phyloP scores from a whole-genome alignment of 2,113 vertebrate species.

The Stegostoma tigrinum region DNA sequence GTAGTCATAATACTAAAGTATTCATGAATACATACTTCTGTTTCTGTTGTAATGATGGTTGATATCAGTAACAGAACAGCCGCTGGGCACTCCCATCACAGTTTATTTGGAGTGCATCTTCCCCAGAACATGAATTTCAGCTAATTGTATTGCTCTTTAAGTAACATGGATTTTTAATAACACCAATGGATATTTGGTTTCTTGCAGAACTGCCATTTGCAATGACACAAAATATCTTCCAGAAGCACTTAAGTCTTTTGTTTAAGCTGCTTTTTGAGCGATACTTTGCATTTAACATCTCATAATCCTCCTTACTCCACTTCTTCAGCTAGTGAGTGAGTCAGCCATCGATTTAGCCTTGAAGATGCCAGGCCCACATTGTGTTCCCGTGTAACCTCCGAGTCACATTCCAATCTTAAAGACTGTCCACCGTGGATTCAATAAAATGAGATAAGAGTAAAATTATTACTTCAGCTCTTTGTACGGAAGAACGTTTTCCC shows the following conservation, averaged over 20 bases:
- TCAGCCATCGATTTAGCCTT: not conserved
- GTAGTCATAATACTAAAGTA: not conserved
- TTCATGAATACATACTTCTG: not conserved
- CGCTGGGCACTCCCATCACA: not conserved
- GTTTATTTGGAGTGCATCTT: not conserved
- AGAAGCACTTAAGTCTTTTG: not conserved
- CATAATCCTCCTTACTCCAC: not conserved
- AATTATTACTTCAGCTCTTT: not conserved
- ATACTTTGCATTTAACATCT: too few species aligned
- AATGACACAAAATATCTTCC: not conserved
- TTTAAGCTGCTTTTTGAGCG: not conserved
- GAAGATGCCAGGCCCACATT: not conserved
- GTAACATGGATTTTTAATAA: not conserved
- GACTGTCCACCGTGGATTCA: not conserved
- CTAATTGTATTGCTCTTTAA: not conserved
- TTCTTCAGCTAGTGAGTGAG: not conserved
- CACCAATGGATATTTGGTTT: not conserved
- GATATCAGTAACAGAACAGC: not conserved
- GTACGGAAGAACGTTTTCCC: not conserved
- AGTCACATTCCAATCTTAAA: not conserved
- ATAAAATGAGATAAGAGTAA: not conserved
- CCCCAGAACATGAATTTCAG: not conserved
- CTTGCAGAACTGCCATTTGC: not conserved
- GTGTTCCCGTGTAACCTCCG: not conserved
- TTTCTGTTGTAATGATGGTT: not conserved